Evolutionary conservation across 1,140 invertebrate species (phyloP), one percentile per base, ranked within the genome.

Genomic region (Atta cephalotes): DNA sequence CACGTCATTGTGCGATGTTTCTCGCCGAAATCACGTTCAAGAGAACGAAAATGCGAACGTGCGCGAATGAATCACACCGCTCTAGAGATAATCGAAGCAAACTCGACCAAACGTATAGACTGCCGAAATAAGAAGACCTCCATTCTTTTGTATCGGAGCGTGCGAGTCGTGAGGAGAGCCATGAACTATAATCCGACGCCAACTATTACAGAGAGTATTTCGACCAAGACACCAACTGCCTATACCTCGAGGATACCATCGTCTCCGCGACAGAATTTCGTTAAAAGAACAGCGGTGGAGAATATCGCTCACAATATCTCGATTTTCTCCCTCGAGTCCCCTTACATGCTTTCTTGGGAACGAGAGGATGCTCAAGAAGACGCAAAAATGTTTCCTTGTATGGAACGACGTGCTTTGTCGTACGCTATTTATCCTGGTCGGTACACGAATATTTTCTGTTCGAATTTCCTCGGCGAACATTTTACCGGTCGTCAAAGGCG

Each of bases 161-260:
- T 45, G 80, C 35, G 58, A 35, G 25, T 18, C 45, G n/a, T 49
- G 51, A 39, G n/a, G 49, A 65, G 31, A 31, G 49, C 74, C 56
- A 16, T 21, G 53, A 76, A 18, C 58, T 62, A n/a, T 62, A n/a
- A 71, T 51, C 58, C 72, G 62, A 63, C 31, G 71, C 60, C 25
- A 25, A 14, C 18, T 45, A 25, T 56, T 74, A 60, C 25, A 28
- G 39, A 35, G 39, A 51, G 49, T 68, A 79, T 68, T 85, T 85
- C 45, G 82, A 85, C 82, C 82, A 85, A 85, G 62, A 79, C 49
- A 85, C 49, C 74, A 79, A 85, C 82, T 85, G 82, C 82, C 82
- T 77, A 85, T 63, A 78, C 56, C 51, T 85, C 62, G 31, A 85
- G 74, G 63, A 56, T 68, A 79, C 21, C 49, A 85, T 79, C 82